Evolutionary conservation across 2,113 vertebrate species (phyloP).

Genomic region (Thunnus thynnus): DNA sequence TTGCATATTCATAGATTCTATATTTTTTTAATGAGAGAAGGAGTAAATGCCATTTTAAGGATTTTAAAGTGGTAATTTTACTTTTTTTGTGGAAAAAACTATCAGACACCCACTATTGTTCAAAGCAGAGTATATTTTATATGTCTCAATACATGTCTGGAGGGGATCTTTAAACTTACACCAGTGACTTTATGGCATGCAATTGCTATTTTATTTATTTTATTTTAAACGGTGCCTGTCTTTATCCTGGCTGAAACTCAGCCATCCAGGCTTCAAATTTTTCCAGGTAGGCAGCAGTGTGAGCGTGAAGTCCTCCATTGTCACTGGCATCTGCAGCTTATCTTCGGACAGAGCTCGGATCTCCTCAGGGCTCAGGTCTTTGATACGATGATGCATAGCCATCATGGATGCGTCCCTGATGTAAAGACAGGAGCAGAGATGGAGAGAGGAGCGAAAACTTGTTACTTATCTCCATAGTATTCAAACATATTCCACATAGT

Average conservation of each 20-base stretch:
- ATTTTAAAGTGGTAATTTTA: no score
- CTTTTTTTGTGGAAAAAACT: no score
- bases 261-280: constrained; percentile 85
- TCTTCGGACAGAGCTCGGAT: constrained; percentile 96
- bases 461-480: background rate
- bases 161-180: no score
- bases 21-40: no score
- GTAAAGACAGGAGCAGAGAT: constrained; percentile 7
- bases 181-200: no score
- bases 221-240: background rate
- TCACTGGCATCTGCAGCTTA: constrained; percentile 98
- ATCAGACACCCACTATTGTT: no score
- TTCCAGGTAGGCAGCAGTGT: constrained; percentile 89
- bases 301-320: constrained; percentile 95
- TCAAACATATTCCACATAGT: background rate
- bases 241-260: constrained; percentile 86
- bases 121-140: no score
- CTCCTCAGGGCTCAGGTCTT: constrained; percentile 86
- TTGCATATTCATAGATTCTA: no score
- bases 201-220: no score
- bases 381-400: constrained; percentile 91
- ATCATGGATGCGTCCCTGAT: constrained; percentile 96
- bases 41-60: no score
- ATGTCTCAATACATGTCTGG: no score
- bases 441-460: background rate